Evolutionary conservation across 1,140 invertebrate species (phyloP), one percentile per base, ranked within the genome.

Genomic region (Brachionus calyciflorus): DNA sequence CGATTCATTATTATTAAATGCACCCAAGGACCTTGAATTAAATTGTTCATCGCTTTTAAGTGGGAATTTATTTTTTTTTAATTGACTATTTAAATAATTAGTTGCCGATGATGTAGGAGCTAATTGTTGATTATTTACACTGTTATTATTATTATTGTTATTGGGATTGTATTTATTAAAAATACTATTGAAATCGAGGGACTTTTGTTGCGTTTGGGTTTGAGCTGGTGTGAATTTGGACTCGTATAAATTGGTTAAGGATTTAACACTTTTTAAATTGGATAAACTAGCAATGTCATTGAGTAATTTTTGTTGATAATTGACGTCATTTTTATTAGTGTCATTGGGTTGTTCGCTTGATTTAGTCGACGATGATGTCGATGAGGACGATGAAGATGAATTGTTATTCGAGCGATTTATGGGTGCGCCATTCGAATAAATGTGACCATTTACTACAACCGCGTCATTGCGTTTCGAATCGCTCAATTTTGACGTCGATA

Each of bases 261-360:
- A 73, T 51, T 73, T 73, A 9, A 73, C 69, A 24, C 69, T 73
- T 55, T 73, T 73, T 41, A 73, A 65, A 65, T 65, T 73, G 28
- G 46, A 28, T 49, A 55, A 73, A 26, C 33, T 37, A 33, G 37
- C 69, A 51, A 73, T 73, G 28, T 73, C 69, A n/a, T 73, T 41
- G 7, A 48, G 19, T 5, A 51, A 49, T 10, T 37, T 10, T 40
- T 28, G 53, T 57, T 57, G 6, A 57, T 57, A 46, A 14, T 46
- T 46, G 5, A 7, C n/a, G 14, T 46, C 44, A 14, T 14, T 46
- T 46, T 7, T 7, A 3, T 46, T 46, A 3, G 3, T 46, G 3
- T 46, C n/a, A 17, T 17, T 46, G n/a, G 57, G 9, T 63, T 63
- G 33, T 24, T 65, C n/a, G 26, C 19, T 24, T 4, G 26, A 60